Evolutionary conservation across 2,797 vertebrate genomes (phyloP), one percentile per base, ranked within the genome.

Genomic region (Microchirus variegatus): DNA sequence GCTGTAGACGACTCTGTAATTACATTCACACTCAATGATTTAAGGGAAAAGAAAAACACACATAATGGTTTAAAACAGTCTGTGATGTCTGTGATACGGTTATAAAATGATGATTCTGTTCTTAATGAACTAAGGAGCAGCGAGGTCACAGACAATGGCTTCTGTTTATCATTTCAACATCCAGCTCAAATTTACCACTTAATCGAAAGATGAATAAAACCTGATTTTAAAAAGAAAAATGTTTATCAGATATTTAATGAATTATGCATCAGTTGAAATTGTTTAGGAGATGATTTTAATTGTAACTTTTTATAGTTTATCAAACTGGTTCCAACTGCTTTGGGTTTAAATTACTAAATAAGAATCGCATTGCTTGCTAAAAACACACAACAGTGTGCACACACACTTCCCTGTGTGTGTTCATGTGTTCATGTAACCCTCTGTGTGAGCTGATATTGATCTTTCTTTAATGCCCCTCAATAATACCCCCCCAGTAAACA

Each of bases 361-460:
- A 22, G 19, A 73, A 61, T 52, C 45, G 18, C 56, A 19, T 58
- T 8, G 22, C 10, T 12, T 38, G 18, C 15, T 19, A 62, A 63
- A 56, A 35, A 45, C 35, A 35, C 44, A 59, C 26, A 59, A 11
- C 2, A 17, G 22, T 42, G 35, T 41, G 58, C 42, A 13, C 41
- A 67, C 43, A 53, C 58, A 58, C 35, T n/a, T n/a, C 11, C 19
- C 2, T 59, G 42, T 67, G 48, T 72, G 47, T 64, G 65, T 13
- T 73, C 54, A 63, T 63, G 22, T 63, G n/a, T n/a, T n/a, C n/a
- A n/a, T n/a, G 72, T 50, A 52, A 49, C 38, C 58, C 85, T 85
- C 82, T 75, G 59, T 67, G 72, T 76, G 80, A 89, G 92, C 81
- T 85, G 66, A 86, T 92, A 96, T 96, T 84, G 94, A 97, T 96